Percentiles rank a stretch among this genome's conserved stretches.
Conservation (phyloP, 2,113 vertebrate species). For the Pelodiscus sinensis region DNA sequence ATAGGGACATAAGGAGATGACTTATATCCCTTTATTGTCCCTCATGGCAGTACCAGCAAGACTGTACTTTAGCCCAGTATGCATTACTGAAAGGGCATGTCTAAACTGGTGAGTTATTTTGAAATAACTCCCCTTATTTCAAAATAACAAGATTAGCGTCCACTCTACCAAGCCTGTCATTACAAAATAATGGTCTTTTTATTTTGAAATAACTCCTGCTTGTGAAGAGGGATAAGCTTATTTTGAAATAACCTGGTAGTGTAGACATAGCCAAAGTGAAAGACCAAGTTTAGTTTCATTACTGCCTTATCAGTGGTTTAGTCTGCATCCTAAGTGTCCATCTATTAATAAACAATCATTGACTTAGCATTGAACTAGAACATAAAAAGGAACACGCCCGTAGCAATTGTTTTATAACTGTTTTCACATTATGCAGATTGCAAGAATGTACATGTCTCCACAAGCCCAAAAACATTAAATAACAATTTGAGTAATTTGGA, state of each 20-base stretch:
- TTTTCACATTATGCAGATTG: background rate
- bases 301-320: slow-evolving; percentile 71
- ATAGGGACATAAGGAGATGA: background rate
- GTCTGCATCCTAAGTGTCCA: slow-evolving; percentile 61
- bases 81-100: background rate
- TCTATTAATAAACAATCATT: slow-evolving; percentile 72
- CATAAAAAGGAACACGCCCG: background rate
- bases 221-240: too few species aligned
- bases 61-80: background rate
- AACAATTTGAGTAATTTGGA: slow-evolving; percentile 33
- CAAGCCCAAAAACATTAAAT: slow-evolving; percentile 41
- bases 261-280: background rate
- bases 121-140: too few species aligned
- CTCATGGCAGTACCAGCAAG: background rate
- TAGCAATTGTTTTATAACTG: background rate
- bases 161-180: too few species aligned
- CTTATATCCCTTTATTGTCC: background rate
- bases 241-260: too few species aligned
- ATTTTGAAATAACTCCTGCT: too few species aligned
- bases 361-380: slow-evolving; percentile 55
- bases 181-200: too few species aligned
- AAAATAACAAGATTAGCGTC: too few species aligned
- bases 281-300: slow-evolving; percentile 19
- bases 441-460: background rate
- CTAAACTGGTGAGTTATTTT: too few species aligned